Evolutionary conservation across 2,113 vertebrate species (phyloP), one percentile per base, ranked within the genome.

Genomic region (Tragulus kanchil): DNA sequence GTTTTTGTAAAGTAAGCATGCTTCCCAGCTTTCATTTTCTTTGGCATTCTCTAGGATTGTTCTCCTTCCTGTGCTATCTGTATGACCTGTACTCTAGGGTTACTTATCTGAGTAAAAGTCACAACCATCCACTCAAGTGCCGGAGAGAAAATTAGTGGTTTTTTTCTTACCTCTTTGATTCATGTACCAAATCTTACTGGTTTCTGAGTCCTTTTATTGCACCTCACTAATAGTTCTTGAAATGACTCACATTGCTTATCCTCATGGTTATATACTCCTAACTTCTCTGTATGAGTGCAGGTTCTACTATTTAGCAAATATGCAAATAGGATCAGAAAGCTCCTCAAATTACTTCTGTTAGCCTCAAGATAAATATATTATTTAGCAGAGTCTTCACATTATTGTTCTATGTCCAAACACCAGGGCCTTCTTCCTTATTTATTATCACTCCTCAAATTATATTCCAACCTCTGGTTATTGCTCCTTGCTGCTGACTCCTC

Each of bases 11-110:
- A 21, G 56, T 45, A 26, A 6, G 56, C 12, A 1, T 26, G 64
- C 21, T 58, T 26, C 67, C 67, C 15, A 21, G 52, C 26, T 36
- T 28, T 10, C 25, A 13, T 28, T 69, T 59, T 16, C 13, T 36
- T 36, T 61, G 23, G 50, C 25, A 28, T 85, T 59, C 36, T 21
- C 19, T 2, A n/a, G 64, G 45, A 69, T 5, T 13, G 3, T 1
- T n/a, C 0, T 17, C 65, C 25, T n/a, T 50, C 19, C 1, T 8
- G 23, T 2, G 0, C 82, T 8, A 48, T 11, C 26, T 50, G 5
- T 28, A 42, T 79, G 64, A 8, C 71, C 10, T n/a, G 26, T 61
- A 52, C 36, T 71, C 13, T 36, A 23, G 25, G 11, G 1, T 28
- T 8, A 31, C 2, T 3, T 78, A 12, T 31, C 12, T 67, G 26